phyloP scores from a whole-genome alignment of 2,888 invertebrate species.

The Gortyna flavago region DNA sequence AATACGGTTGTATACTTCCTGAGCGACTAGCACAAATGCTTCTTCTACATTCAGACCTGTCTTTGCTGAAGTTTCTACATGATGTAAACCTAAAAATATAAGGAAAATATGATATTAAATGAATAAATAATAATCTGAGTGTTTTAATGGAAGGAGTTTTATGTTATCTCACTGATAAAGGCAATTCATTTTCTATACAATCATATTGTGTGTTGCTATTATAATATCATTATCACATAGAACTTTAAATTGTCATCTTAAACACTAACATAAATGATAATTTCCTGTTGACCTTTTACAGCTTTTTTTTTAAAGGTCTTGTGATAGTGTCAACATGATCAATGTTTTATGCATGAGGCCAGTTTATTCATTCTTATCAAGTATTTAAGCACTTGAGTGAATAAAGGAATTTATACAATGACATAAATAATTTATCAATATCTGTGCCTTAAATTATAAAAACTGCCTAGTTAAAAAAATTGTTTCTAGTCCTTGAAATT shows the following conservation, averaged over 20 bases:
- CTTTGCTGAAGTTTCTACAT: constrained; percentile 98
- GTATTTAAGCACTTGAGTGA: background rate
- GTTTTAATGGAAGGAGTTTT: constrained; percentile 12
- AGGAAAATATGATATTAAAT: background rate
- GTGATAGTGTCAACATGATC: background rate
- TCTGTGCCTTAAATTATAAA: background rate
- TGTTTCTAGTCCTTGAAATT: constrained; percentile 1
- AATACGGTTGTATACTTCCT: constrained; percentile 97
- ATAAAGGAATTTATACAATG: background rate
- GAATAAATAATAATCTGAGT: constrained; percentile 7
- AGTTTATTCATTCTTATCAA: background rate
- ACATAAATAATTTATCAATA: constrained; percentile 1
- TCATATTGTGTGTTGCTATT: background rate
- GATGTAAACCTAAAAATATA: constrained; percentile 91
- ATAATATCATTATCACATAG: constrained; percentile 4
- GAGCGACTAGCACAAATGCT: constrained; percentile 96
- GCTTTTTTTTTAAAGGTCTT: constrained; percentile 1
- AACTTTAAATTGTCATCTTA: constrained; percentile 17
- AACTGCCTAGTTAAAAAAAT: background rate
- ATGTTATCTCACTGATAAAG: constrained; percentile 16
- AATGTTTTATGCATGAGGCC: constrained; percentile 9
- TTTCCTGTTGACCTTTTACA: constrained; percentile 48
- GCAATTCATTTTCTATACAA: background rate
- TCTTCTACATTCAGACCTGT: constrained; percentile 98
- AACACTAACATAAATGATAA: constrained; percentile 19